Conservation (phyloP, 2,797 vertebrate genomes). For the Neosalanx taihuensis region DNA sequence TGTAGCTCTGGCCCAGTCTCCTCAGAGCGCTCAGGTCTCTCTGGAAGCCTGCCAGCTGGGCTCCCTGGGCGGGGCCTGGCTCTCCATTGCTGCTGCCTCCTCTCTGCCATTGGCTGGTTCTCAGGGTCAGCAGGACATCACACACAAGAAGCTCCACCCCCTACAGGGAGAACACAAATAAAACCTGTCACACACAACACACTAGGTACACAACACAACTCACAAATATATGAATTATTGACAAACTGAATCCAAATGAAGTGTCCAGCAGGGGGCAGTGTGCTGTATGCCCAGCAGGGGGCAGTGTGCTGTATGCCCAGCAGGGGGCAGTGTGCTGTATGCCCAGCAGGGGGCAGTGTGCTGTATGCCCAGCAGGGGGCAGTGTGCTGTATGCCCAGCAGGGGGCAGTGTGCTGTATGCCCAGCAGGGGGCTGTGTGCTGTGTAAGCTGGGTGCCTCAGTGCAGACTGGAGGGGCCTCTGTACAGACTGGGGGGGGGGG, state of each 20-base stretch:
- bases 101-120: conserved; percentile 92
- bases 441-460: not conserved
- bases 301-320: no score
- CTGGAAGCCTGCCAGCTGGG: conserved; percentile 92
- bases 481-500: not conserved
- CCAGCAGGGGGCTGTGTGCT: not conserved
- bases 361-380: not conserved
- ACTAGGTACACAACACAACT: no score
- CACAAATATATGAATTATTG: not conserved
- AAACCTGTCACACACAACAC: not conserved
- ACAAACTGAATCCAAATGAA: no score
- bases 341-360: not conserved
- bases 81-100: conserved; percentile 80
- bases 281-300: no score
- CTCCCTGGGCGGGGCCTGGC: conserved; percentile 80
- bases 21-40: conserved; percentile 91
- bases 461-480: not conserved
- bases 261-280: not conserved
- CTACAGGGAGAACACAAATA: conserved; percentile 56
- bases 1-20: conserved; percentile 87
- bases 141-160: conserved; percentile 92
- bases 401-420: not conserved
- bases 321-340: no score
- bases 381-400: not conserved
- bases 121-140: conserved; percentile 89